Base-by-base conservation (phyloP, 1,140 invertebrate species). In the Nymphalis io region DNA sequence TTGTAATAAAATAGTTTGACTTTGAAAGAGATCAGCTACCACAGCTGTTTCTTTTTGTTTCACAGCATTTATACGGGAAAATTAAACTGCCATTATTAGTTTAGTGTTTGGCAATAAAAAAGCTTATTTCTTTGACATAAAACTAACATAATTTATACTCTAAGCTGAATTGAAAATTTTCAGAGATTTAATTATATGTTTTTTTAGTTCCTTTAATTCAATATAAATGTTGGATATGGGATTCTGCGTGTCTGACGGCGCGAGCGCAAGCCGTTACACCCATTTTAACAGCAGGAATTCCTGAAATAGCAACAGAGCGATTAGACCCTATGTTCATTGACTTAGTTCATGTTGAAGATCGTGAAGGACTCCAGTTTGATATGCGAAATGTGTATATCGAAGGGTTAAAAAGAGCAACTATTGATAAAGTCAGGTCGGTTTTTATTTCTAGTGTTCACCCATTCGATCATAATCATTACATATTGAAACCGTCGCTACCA, bases 361-460 rank as follows among this genome's bases (percentile, higher is more conserved):
- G 55, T 40, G 51, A 20, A 0, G 62, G 33, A 18, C 15, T 27
- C 12, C 39, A 51, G 1, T 51, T 53, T 39, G 62, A 64, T 20
- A 53, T 64, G 2, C 23, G 38, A 39, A 53, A 53, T n/a, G 13
- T 55, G 8, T 20, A n/a, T 10, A 33, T 64, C 39, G 20, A 64
- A 57, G 62, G 48, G 5, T 39, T 64, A 13, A 21, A n/a, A 18
- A 21, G 40, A 11, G 48, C 16, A 39, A 13, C 55, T 23, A 40
- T 64, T 53, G 62, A 64, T 11, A 64, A n/a, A 18, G 5, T 64
- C 38, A 64, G 62, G 62, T 51, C 18, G 11, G 48, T 40, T 44
- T 60, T 46, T 16, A n/a, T 60, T 18, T 38, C 11, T 60, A 12
- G 11, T 8, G 0, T 33, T 33, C 27, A 8, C 27, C n/a, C n/a